A percentile compares a stretch with the other conserved stretches of the same genome.
phyloP scores from a whole-genome alignment of 1,140 invertebrate genomes.

The Tyrophagus putrescentiae region DNA sequence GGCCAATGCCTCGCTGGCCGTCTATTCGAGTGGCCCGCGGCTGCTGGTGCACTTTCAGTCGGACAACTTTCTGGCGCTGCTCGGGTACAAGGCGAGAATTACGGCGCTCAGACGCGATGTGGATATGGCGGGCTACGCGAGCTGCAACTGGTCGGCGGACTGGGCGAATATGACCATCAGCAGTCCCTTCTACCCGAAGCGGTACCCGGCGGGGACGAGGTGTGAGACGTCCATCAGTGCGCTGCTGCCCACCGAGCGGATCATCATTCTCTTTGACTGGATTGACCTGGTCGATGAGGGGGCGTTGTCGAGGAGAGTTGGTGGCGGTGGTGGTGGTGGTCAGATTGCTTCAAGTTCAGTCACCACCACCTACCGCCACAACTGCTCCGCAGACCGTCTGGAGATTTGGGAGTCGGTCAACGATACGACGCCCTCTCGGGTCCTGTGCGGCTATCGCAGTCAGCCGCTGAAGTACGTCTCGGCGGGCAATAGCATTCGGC shows the following conservation, averaged over 20 bases:
- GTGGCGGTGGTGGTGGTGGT: neutral
- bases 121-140: neutral
- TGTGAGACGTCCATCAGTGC: constrained; percentile 30
- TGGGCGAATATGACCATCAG: constrained; percentile 22
- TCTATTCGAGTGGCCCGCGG: constrained; percentile 18
- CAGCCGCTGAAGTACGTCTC: constrained; percentile 24
- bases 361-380: neutral
- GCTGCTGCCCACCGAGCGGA: constrained; percentile 8
- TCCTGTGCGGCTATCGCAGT: constrained; percentile 22
- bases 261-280: constrained; percentile 24
- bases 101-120: neutral
- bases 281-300: constrained; percentile 21
- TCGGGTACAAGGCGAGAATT: constrained; percentile 23
- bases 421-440: constrained; percentile 18
- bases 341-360: constrained; percentile 4
- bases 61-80: constrained; percentile 25
- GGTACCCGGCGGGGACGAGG: constrained; percentile 24
- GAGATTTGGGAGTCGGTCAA: constrained; percentile 22
- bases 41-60: constrained; percentile 27
- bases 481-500: constrained; percentile 14
- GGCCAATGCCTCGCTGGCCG: neutral
- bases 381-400: constrained; percentile 26
- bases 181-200: constrained; percentile 24
- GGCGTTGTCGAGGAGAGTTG: neutral
- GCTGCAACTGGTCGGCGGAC: constrained; percentile 24